Conservation (phyloP, 2,888 invertebrate species). For the Taphrorychus bicolor region DNA sequence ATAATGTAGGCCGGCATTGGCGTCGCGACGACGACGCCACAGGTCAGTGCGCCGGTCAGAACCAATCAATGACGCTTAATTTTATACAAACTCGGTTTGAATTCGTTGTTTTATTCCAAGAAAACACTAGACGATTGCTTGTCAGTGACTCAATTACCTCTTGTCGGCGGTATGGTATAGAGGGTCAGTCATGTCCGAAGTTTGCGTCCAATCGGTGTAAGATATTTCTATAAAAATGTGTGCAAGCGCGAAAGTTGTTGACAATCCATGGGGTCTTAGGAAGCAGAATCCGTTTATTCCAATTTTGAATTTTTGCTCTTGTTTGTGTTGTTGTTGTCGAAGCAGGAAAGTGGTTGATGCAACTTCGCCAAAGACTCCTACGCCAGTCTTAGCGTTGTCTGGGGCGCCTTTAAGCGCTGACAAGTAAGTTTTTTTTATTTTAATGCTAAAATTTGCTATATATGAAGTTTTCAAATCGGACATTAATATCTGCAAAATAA, state of each 20-base stretch:
- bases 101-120: slow-evolving; percentile 18
- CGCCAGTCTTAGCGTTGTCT: slow-evolving; percentile 54
- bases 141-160: background rate
- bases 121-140: slow-evolving; percentile 17
- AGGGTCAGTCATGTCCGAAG: too few species aligned
- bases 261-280: slow-evolving; percentile 49
- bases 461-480: too few species aligned
- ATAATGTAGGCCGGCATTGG: slow-evolving; percentile 27
- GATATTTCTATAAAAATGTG: slow-evolving; percentile 38
- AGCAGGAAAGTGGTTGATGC: slow-evolving; percentile 46
- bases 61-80: slow-evolving; percentile 49
- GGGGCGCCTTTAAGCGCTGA: slow-evolving; percentile 26
- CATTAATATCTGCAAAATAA: too few species aligned
- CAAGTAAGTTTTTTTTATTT: slow-evolving; percentile 28
- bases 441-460: background rate
- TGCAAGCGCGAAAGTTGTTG: slow-evolving; percentile 39
- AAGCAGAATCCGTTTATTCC: slow-evolving; percentile 38
- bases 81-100: slow-evolving; percentile 32
- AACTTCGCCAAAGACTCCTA: slow-evolving; percentile 39
- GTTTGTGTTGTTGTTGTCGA: slow-evolving; percentile 46
- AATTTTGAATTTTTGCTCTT: slow-evolving; percentile 27
- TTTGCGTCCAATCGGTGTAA: too few species aligned
- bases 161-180: too few species aligned
- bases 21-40: slow-evolving; percentile 43
- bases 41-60: slow-evolving; percentile 53